Percentiles rank a stretch among this genome's conserved stretches.
phyloP scores from a whole-genome alignment of 1,140 invertebrate species.

The Pomacea maculata region DNA sequence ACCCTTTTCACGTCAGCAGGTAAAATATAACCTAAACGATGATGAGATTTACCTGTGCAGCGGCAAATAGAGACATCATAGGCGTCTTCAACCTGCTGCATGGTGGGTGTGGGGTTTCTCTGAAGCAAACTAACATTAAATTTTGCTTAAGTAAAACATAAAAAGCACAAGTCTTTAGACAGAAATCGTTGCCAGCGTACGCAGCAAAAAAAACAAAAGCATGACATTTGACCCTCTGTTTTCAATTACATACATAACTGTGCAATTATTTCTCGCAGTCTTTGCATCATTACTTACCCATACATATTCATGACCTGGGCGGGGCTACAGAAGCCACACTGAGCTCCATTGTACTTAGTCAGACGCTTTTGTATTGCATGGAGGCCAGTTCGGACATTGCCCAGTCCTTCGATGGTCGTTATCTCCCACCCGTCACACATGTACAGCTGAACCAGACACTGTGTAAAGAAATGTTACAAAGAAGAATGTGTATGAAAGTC shows the following conservation, averaged over 20 bases:
- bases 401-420: constrained; percentile 80
- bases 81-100: constrained; percentile 54
- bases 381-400: constrained; percentile 68
- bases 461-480: constrained; percentile 2
- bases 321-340: constrained; percentile 69
- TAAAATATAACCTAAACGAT: too few relatives aligned
- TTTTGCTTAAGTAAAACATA: too few relatives aligned
- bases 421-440: constrained; percentile 79
- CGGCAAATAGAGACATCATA: constrained; percentile 60
- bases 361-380: constrained; percentile 40
- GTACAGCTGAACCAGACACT: constrained; percentile 76
- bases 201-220: too few relatives aligned
- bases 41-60: constrained; percentile 53
- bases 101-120: constrained; percentile 41
- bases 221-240: too few relatives aligned
- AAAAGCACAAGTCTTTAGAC: too few relatives aligned
- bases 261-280: too few relatives aligned
- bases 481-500: constrained; percentile 23
- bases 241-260: too few relatives aligned
- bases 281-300: too few relatives aligned
- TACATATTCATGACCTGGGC: constrained; percentile 16
- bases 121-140: constrained; percentile 43
- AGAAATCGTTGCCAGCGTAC: too few relatives aligned
- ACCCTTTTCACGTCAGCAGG: too few relatives aligned
- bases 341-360: constrained; percentile 41